Base-by-base conservation (phyloP, 2,797 vertebrate species). In the Gymnoscopelus braueri region DNA sequence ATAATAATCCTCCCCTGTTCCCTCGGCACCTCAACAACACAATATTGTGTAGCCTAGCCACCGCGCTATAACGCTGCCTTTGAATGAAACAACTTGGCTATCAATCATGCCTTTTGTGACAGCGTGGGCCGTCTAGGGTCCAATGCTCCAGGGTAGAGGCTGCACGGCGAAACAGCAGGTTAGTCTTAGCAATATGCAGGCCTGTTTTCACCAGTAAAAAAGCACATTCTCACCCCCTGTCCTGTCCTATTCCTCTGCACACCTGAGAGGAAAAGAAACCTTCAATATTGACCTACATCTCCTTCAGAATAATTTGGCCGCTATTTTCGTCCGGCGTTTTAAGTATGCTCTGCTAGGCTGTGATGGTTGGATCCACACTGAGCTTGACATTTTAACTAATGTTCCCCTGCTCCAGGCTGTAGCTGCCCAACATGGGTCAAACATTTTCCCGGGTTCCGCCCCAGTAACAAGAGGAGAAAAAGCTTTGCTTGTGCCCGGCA, bases 211-310 rank as follows among this genome's bases (percentile, higher is more conserved):
- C 47, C 54, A 19, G 29, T 5, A 39, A 48, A 57, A 63, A 65
- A 12, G 0, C 53, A 67, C 23, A 12, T 15, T 54, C 15, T 5
- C 61, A n/a, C n/a, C 2, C 35, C n/a, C n/a, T n/a, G n/a, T n/a
- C n/a, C 26, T 15, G 54, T 23, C 51, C 58, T 63, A 65, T 65
- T 51, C 1, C 69, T 71, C 60, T 63, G 77, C 71, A 68, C 74
- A 89, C 87, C 82, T 88, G 81, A 75, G 79, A 82, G 83, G 81
- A 63, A 83, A 88, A 83, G 87, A 81, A 76, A 80, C 73, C 87
- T 87, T 87, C 67, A 88, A 83, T 86, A 87, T 87, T 91, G 90
- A 92, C 91, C 91, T 91, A 93, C 82, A 92, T 91, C 88, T 88
- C 68, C 78, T 79, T 89, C 81, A 86, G 89, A 90, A 92, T 91